These are phyloP conservation scores for Erebia palarica DNA, from an alignment of 2,888 invertebrate genomes.

Conservation along the genomic window DNA sequence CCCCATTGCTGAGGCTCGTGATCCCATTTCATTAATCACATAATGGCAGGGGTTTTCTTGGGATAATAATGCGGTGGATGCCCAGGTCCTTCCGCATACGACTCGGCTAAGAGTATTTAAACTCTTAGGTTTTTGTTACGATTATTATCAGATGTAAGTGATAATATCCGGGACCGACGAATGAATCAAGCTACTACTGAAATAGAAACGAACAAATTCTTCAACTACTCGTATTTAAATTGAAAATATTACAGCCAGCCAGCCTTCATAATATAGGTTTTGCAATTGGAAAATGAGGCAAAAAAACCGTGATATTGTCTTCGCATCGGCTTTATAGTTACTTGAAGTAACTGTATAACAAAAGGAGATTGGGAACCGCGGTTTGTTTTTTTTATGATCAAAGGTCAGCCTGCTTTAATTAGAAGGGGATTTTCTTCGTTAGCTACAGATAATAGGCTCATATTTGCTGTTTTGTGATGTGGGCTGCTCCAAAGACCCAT, in stretches of 20 bases:
- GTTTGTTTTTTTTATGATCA: conserved; percentile 3
- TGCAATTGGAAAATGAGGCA: background rate
- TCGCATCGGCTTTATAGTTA: background rate
- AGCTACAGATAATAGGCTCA: background rate
- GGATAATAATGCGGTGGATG: too few species aligned
- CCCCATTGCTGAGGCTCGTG: too few species aligned
- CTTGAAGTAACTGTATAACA: background rate
- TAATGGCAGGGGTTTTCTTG: too few species aligned
- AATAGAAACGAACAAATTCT: background rate
- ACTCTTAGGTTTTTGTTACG: too few species aligned
- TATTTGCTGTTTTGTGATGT: too few species aligned
- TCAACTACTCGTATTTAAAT: background rate
- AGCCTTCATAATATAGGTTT: conserved; percentile 3
- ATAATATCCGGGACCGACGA: too few species aligned
- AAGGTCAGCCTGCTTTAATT: conserved; percentile 9
- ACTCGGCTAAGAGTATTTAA: too few species aligned
- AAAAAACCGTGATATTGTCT: conserved; percentile 8
- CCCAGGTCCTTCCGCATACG: too few species aligned
- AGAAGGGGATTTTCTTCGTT: conserved; percentile 2
- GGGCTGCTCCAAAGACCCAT: too few species aligned
- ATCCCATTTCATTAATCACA: too few species aligned
- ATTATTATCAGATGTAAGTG: too few species aligned
- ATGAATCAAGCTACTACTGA: background rate
- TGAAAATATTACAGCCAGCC: background rate
- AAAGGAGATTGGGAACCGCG: conserved; percentile 1